Evolutionary conservation across 2,113 vertebrate genomes (phyloP).

Genomic region (Ictidomys tridecemlineatus): DNA sequence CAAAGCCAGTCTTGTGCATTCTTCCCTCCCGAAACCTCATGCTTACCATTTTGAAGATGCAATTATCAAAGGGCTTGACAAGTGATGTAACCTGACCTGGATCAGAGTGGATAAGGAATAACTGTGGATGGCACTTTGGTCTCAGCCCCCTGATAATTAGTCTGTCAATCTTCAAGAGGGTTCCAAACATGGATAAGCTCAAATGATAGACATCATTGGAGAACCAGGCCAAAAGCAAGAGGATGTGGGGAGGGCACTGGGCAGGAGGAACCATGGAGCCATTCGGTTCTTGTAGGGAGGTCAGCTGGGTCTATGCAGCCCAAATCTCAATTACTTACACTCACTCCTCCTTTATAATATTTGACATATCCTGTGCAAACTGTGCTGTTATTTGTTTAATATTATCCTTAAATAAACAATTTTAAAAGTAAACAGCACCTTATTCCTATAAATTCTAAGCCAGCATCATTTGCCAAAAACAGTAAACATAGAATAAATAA

Average conservation of each 20-base stretch:
- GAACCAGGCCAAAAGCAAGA: not conserved
- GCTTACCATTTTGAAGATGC: not conserved
- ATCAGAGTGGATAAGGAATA: not conserved
- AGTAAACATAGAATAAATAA: not conserved
- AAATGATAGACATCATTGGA: not conserved
- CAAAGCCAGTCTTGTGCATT: not conserved
- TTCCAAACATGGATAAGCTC: not conserved
- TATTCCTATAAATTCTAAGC: constrained; percentile 26
- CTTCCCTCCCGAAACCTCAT: not conserved
- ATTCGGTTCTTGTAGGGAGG: not conserved
- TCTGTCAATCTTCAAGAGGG: not conserved
- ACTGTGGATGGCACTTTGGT: constrained; percentile 32
- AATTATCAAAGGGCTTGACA: constrained; percentile 24
- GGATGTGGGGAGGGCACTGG: no score
- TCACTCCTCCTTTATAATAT: not conserved
- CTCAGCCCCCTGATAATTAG: constrained; percentile 14
- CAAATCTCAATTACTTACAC: not conserved
- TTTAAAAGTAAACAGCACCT: constrained; percentile 10
- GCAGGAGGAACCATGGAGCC: not conserved
- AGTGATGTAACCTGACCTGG: not conserved
- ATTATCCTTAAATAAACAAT: not conserved
- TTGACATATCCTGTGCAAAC: not conserved
- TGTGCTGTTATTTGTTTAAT: not conserved
- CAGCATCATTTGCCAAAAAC: constrained; percentile 1
- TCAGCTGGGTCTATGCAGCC: not conserved